phyloP scores from a whole-genome alignment of 2,797 vertebrate genomes.

The Staurois parvus region DNA sequence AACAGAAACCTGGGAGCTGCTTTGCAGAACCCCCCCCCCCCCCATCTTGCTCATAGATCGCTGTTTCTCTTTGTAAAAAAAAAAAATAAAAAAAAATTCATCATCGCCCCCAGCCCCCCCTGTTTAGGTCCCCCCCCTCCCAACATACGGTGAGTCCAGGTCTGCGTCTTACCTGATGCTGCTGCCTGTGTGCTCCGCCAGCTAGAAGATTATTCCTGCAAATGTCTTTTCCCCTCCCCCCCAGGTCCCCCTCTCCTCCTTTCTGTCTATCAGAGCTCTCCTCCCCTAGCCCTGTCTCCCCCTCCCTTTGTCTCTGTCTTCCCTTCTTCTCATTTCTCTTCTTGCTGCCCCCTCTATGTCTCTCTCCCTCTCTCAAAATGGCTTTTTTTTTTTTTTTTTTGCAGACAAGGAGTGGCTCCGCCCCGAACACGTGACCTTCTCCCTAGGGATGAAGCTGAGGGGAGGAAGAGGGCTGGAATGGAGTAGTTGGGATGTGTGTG shows the following conservation, averaged over 20 bases:
- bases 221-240: conserved; percentile 25
- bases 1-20: neutral
- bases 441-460: conserved; percentile 31
- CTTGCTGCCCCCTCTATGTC: conserved; percentile 1
- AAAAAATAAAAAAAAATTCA: too few relatives aligned
- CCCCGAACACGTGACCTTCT: conserved; percentile 50
- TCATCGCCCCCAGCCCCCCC: neutral
- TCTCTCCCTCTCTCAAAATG: conserved; percentile 54
- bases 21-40: too few relatives aligned
- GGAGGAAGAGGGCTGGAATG: conserved; percentile 10
- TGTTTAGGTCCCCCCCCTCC: neutral
- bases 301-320: conserved; percentile 18
- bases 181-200: conserved; percentile 45
- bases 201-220: conserved; percentile 46
- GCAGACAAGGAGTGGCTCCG: conserved; percentile 54
- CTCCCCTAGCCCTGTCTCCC: neutral
- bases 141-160: neutral
- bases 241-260: neutral
- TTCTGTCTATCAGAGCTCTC: conserved; percentile 1
- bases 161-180: conserved; percentile 45
- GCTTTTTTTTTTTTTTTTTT: conserved; percentile 59
- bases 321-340: conserved; percentile 14
- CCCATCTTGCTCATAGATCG: neutral
- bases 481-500: conserved; percentile 31
- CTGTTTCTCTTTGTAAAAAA: neutral